Evolutionary conservation across 2,113 vertebrate species (phyloP).

Genomic region (Nyctibius bracteatus): DNA sequence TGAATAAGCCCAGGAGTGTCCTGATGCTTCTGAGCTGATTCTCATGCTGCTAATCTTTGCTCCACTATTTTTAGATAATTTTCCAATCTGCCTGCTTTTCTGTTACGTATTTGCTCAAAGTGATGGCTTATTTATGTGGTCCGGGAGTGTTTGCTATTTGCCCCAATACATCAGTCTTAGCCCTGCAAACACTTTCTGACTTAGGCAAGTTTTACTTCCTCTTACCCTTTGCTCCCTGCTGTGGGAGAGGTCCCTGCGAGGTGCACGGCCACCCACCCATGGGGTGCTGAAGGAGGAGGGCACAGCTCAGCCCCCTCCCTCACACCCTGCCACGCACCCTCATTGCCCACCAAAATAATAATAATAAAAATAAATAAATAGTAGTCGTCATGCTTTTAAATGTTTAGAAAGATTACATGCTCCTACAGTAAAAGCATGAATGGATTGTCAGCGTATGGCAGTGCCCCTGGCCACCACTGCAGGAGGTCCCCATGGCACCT

Average conservation of each 20-base stretch:
- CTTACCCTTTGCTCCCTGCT: not conserved
- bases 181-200: not conserved
- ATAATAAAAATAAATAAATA: not conserved
- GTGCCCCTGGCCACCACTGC: accelerated
- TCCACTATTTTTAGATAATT: constrained; percentile 48
- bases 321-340: accelerated
- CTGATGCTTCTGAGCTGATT: constrained; percentile 38
- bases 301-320: not conserved
- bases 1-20: constrained; percentile 24
- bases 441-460: not conserved
- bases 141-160: not conserved
- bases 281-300: not conserved
- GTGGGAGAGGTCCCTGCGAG: not conserved
- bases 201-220: not conserved
- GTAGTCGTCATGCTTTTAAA: not conserved
- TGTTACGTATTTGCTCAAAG: not conserved
- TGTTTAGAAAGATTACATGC: not conserved
- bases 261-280: accelerated
- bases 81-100: constrained; percentile 31
- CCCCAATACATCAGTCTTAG: not conserved
- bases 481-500: not conserved
- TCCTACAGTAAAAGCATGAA: not conserved
- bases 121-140: not conserved
- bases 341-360: accelerated
- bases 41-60: constrained; percentile 39